These are phyloP conservation scores for Vannuccia rotundouncinata DNA, from an alignment of 2,888 invertebrate genomes.

Conservation along the genomic window DNA sequence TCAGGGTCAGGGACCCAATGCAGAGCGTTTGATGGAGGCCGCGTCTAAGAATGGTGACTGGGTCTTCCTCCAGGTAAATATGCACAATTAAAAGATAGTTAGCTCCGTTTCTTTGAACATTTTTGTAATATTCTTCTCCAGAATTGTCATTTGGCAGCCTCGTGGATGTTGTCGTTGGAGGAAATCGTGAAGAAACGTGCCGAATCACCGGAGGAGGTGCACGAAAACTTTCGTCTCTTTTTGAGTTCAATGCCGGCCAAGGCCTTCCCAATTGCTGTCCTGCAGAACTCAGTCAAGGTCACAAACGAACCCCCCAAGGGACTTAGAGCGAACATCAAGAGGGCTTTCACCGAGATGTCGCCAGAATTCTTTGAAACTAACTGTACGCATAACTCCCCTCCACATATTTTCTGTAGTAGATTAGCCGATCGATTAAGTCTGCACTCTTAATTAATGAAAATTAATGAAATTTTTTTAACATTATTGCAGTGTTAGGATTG, in stretches of 20 bases:
- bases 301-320: slow-evolving; percentile 59
- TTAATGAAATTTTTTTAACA: neutral
- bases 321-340: slow-evolving; percentile 69
- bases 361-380: slow-evolving; percentile 74
- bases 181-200: slow-evolving; percentile 52
- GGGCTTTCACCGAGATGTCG: slow-evolving; percentile 73
- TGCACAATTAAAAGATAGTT: neutral
- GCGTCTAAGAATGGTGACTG: slow-evolving; percentile 56
- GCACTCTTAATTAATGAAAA: slow-evolving; percentile 28
- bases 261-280: slow-evolving; percentile 56
- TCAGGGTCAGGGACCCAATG: slow-evolving; percentile 58
- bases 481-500: slow-evolving; percentile 47
- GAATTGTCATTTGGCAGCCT: slow-evolving; percentile 58
- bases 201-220: slow-evolving; percentile 52
- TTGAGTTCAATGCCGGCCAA: slow-evolving; percentile 57
- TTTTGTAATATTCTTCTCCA: slow-evolving; percentile 41
- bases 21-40: slow-evolving; percentile 54
- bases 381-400: too few species aligned
- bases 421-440: too few species aligned
- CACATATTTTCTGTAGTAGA: too few species aligned
- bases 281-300: slow-evolving; percentile 58
- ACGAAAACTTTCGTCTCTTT: slow-evolving; percentile 56
- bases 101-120: neutral
- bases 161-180: slow-evolving; percentile 57
- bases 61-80: slow-evolving; percentile 56